Percentiles rank a stretch among this genome's conserved stretches.
Evolutionary conservation across 2,113 vertebrate genomes (phyloP).

Genomic region (Cyphomyrus plagiostoma): DNA sequence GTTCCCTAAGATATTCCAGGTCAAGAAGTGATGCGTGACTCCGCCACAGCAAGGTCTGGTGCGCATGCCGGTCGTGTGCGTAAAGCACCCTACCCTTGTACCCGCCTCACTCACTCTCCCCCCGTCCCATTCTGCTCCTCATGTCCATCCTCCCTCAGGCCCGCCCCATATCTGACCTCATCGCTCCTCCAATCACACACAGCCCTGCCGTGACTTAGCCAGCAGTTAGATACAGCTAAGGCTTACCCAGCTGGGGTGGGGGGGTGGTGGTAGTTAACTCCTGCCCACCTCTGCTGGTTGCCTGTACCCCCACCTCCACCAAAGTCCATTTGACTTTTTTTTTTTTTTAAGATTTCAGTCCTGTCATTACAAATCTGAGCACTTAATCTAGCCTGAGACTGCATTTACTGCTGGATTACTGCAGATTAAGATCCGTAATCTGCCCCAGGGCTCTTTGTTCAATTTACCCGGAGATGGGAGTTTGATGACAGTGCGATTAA

Average conservation of each 20-base stretch:
- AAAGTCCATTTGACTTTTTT: constrained; percentile 42
- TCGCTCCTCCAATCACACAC: background rate
- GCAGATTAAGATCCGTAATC: constrained; percentile 64
- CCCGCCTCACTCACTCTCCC: background rate
- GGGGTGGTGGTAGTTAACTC: background rate
- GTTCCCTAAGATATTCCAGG: constrained; percentile 72
- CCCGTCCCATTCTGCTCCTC: background rate
- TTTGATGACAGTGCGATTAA: constrained; percentile 30
- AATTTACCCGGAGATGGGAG: constrained; percentile 48
- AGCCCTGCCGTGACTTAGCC: background rate
- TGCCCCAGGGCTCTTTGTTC: constrained; percentile 58
- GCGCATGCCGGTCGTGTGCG: background rate
- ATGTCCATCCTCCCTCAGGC: background rate
- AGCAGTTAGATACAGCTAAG: background rate
- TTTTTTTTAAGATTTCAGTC: constrained; percentile 59
- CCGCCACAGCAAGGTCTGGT: constrained; percentile 18
- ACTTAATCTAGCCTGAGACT: constrained; percentile 65
- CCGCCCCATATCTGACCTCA: background rate
- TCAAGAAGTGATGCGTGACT: constrained; percentile 58
- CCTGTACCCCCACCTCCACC: background rate
- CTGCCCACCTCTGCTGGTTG: background rate
- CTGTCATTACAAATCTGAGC: constrained; percentile 62
- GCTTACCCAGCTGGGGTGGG: background rate
- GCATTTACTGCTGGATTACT: constrained; percentile 64
- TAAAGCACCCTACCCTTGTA: background rate